These are phyloP conservation scores for Noctua comes DNA, from an alignment of 2,888 invertebrate species.

Conservation along the genomic window DNA sequence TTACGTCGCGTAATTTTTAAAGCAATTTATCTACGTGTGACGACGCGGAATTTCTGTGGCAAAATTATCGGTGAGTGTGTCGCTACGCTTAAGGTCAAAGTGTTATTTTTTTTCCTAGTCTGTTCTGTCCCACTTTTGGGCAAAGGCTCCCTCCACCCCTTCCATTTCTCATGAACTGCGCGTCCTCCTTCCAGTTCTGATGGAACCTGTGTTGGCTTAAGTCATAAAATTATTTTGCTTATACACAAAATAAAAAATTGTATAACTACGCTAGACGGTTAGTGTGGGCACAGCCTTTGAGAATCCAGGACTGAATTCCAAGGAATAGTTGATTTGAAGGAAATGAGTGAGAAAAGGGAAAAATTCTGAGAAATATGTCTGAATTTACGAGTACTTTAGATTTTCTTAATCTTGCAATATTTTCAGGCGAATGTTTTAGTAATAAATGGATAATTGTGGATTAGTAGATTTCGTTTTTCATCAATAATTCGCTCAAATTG, in stretches of 20 bases:
- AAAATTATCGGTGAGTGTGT: neutral
- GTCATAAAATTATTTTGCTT: neutral
- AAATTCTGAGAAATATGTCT: constrained; percentile 29
- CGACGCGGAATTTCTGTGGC: neutral
- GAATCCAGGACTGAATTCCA: neutral
- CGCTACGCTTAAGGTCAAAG: neutral
- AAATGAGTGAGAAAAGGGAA: neutral
- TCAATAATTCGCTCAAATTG: neutral
- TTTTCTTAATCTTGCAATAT: neutral
- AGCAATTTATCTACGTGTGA: neutral
- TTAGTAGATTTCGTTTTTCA: neutral
- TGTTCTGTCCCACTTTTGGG: no score
- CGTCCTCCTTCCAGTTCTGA: no score
- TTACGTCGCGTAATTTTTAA: neutral
- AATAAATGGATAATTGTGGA: neutral
- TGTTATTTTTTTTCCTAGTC: no score
- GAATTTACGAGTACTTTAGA: neutral
- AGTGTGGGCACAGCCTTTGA: neutral
- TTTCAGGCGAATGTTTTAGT: neutral
- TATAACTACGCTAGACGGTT: neutral
- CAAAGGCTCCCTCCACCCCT: no score
- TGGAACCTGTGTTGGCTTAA: no score
- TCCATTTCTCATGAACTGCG: no score
- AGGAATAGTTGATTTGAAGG: neutral
- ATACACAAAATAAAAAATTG: neutral